Base-by-base conservation (phyloP, 2,797 vertebrate species). In the Uromys caudimaculatus region DNA sequence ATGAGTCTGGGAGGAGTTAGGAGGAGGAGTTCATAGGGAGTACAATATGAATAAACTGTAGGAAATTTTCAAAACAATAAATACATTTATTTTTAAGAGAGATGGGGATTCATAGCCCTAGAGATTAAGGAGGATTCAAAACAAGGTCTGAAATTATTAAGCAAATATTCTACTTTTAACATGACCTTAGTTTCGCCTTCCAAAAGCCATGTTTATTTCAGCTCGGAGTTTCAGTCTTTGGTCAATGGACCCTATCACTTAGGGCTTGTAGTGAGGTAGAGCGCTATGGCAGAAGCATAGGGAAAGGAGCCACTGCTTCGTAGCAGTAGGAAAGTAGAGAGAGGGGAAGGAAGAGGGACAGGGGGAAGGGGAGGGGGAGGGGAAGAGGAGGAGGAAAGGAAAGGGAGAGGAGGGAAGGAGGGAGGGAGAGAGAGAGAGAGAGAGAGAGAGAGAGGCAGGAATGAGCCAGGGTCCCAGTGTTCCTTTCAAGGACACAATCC, bases 71-170 rank as follows among this genome's bases (percentile, higher is more conserved):
- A 41, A 21, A 56, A 56, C 6, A 73, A 24, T 17, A 56, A 41
- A 73, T 54, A 71, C 4, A 56, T 38, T 32, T 73, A 56, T 29
- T 87, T 38, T 73, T 54, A 56, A 41, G 21, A 41, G 50, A 10
- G 29, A 41, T 12, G 12, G 35, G 0, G 7, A 85, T 29, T 87
- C 50, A 71, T 38, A 41, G 4, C 24, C 1, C 0, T 92, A 77
- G 27, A 77, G 73, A 95, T 64, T 41, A 84, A 73, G 10, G 10
- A 67, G 1, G 76, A 69, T 56, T 76, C 58, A 81, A 77, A 89
- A 50, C 32, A 78, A 62, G 4, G 41, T 92, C 44, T 75, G 41
- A 86, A 89, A 93, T 5, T 23, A 75, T 47, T 12, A 77, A 17
- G 50, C 19, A 50, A 93, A 6, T 9, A 38, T 29, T 67, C 52